Evolutionary conservation across 2,888 invertebrate species (phyloP).

Genomic region (Netelia melanura): DNA sequence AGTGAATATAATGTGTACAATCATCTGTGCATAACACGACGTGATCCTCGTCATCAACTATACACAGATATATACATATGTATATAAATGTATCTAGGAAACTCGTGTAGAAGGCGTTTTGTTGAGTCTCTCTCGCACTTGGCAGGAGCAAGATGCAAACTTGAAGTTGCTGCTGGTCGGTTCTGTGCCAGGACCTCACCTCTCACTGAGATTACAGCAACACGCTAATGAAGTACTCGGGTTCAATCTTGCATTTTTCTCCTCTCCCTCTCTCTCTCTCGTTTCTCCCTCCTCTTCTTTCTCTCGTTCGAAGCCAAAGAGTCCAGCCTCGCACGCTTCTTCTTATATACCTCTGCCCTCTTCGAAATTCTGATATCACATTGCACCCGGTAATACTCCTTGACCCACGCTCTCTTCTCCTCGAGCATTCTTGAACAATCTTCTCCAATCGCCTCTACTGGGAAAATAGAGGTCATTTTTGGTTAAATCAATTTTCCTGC

Average conservation of each 20-base stretch:
- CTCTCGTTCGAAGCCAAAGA: slow-evolving; percentile 19
- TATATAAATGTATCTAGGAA: slow-evolving; percentile 4
- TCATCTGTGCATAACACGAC: neutral
- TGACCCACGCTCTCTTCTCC: slow-evolving; percentile 11
- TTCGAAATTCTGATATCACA: slow-evolving; percentile 8
- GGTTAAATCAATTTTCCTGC: neutral
- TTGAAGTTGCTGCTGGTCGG: neutral
- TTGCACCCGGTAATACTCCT: slow-evolving; percentile 31
- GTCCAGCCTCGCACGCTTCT: slow-evolving; percentile 21
- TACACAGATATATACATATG: neutral
- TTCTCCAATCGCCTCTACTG: slow-evolving; percentile 53
- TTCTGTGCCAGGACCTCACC: neutral
- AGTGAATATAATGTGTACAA: slow-evolving; percentile 15
- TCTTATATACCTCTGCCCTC: slow-evolving; percentile 9
- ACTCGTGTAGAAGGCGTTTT: slow-evolving; percentile 7
- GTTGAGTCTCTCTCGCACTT: neutral
- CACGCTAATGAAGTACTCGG: slow-evolving; percentile 58
- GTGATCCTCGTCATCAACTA: slow-evolving; percentile 1
- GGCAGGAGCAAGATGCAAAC: slow-evolving; percentile 9
- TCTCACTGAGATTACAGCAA: slow-evolving; percentile 44
- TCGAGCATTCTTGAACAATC: slow-evolving; percentile 67
- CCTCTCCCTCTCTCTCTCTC: slow-evolving; percentile 32
- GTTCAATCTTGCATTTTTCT: slow-evolving; percentile 18
- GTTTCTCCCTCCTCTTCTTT: neutral
- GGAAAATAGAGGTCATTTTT: neutral